These are phyloP conservation scores for Hippolais icterina DNA, from an alignment of 2,113 vertebrate species.

Conservation along the genomic window DNA sequence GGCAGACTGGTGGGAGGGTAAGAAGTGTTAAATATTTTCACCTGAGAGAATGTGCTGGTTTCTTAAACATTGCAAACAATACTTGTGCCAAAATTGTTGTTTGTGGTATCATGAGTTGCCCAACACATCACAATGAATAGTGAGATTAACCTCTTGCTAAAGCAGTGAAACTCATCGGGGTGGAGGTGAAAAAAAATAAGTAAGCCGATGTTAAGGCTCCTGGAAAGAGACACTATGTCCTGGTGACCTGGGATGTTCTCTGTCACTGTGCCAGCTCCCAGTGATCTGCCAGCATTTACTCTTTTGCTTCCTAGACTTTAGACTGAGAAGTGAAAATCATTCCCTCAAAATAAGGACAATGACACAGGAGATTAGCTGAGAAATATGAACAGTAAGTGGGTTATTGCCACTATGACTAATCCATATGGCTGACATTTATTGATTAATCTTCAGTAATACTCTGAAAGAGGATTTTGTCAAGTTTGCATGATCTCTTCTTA, in stretches of 20 bases:
- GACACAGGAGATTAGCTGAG: neutral
- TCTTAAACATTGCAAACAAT: neutral
- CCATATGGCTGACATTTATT: neutral
- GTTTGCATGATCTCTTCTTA: neutral
- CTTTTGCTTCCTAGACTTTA: neutral
- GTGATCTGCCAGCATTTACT: neutral
- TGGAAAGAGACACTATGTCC: neutral
- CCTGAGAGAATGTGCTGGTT: neutral
- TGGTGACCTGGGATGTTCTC: neutral
- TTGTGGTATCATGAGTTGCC: neutral
- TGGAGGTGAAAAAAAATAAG: neutral
- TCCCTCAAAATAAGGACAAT: neutral
- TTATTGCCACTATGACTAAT: neutral
- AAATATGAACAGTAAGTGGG: neutral
- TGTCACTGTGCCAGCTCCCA: neutral
- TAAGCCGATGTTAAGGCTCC: neutral
- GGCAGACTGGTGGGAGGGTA: neutral
- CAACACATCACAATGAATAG: neutral
- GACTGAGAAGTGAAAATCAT: neutral
- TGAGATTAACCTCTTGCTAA: neutral
- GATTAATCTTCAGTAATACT: neutral
- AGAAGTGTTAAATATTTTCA: neutral
- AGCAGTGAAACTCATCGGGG: neutral
- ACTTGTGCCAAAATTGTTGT: neutral
- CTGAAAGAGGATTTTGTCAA: neutral